A percentile compares a stretch with the other conserved stretches of the same genome.
Evolutionary conservation across 2,888 invertebrate genomes (phyloP).

Genomic region (Stenichneumon culpator): DNA sequence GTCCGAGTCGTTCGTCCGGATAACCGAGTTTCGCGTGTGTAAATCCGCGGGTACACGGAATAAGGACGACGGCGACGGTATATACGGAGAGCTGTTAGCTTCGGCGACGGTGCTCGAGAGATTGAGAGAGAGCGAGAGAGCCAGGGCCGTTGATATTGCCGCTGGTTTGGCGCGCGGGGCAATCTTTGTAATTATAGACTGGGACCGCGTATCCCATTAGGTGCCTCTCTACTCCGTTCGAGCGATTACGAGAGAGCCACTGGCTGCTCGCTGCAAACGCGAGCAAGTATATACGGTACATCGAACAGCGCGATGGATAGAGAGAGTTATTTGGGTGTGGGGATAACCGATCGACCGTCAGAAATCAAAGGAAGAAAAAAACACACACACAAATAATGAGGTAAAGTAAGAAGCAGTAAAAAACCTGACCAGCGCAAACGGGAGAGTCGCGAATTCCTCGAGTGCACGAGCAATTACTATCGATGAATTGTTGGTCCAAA

Average conservation of each 20-base stretch:
- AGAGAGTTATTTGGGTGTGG: conserved; percentile 51
- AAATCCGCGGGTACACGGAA: not conserved
- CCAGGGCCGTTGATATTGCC: conserved; percentile 54
- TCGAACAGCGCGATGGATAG: conserved; percentile 5
- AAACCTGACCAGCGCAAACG: conserved; percentile 55
- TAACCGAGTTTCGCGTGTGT: conserved; percentile 27
- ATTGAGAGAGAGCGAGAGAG: conserved; percentile 3
- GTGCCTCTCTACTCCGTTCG: conserved; percentile 51
- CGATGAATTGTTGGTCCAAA: conserved; percentile 41
- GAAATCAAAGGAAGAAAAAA: conserved; percentile 18
- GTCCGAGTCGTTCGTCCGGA: conserved; percentile 14
- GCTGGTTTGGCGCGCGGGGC: conserved; percentile 72
- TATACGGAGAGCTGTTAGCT: not conserved
- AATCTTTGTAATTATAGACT: conserved; percentile 84
- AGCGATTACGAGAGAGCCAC: conserved; percentile 67
- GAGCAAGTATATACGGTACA: conserved; percentile 22
- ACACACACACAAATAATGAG: conserved; percentile 15
- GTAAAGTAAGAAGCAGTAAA: conserved; percentile 15
- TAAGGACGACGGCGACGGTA: not conserved
- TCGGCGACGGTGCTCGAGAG: conserved; percentile 39
- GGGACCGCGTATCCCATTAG: conserved; percentile 77
- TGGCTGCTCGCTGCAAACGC: conserved; percentile 41
- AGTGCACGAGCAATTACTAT: conserved; percentile 27
- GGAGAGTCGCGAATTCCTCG: conserved; percentile 17
- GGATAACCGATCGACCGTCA: conserved; percentile 46